Evolutionary conservation across 2,888 invertebrate genomes (phyloP).

Genomic region (Diarsia dahlii): DNA sequence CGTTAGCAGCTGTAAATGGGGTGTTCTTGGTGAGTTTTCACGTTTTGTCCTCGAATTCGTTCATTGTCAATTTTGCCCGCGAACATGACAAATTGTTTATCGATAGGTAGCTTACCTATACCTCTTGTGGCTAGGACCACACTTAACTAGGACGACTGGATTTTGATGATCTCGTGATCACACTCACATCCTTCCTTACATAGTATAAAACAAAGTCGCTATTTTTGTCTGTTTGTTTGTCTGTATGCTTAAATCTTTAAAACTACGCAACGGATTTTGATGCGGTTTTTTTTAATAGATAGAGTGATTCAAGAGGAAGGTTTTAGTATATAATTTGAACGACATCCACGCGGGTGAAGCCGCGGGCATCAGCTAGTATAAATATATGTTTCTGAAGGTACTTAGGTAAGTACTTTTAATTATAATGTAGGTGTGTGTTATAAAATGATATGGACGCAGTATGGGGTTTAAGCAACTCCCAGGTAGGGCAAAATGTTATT

Average conservation of each 20-base stretch:
- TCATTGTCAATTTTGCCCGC: slow-evolving; percentile 38
- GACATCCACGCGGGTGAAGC: too few relatives aligned
- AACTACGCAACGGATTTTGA: too few relatives aligned
- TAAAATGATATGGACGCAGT: background rate
- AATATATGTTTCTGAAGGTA: background rate
- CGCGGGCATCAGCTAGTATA: too few relatives aligned
- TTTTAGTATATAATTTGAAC: too few relatives aligned
- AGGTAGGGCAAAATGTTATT: background rate
- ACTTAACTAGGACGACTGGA: slow-evolving; percentile 1
- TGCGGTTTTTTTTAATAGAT: too few relatives aligned
- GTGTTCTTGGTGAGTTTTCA: slow-evolving; percentile 92
- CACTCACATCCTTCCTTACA: too few relatives aligned
- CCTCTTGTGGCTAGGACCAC: slow-evolving; percentile 11
- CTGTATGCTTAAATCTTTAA: too few relatives aligned
- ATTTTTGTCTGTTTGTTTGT: too few relatives aligned
- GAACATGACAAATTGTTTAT: slow-evolving; percentile 18
- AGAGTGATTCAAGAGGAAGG: too few relatives aligned
- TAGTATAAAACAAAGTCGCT: too few relatives aligned
- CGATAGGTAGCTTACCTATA: slow-evolving; percentile 17
- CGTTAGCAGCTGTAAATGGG: slow-evolving; percentile 93
- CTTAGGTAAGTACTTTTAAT: background rate
- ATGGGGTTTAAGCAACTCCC: too few relatives aligned
- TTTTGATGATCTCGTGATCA: slow-evolving; percentile 53
- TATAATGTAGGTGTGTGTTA: too few relatives aligned
- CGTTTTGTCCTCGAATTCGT: slow-evolving; percentile 10